These are phyloP conservation scores for Cynaeus angustus DNA, from an alignment of 2,888 invertebrate genomes.

Conservation along the genomic window DNA sequence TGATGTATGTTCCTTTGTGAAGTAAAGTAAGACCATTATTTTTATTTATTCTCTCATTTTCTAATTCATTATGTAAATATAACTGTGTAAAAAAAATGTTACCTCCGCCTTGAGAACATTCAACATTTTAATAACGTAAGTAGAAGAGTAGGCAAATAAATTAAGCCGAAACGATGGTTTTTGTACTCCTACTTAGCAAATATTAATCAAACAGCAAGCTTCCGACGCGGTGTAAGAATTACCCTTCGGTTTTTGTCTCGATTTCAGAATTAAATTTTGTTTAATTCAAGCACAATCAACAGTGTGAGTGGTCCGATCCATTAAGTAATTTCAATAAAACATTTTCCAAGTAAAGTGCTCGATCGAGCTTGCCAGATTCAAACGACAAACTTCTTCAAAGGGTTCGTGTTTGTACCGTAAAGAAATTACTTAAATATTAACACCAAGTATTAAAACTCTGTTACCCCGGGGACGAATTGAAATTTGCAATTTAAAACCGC, in stretches of 20 bases:
- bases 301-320: constrained; percentile 42
- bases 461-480: constrained; percentile 29
- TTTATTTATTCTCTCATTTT: neutral
- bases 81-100: neutral
- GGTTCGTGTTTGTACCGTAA: constrained; percentile 47
- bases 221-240: constrained; percentile 34
- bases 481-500: constrained; percentile 44
- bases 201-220: constrained; percentile 39
- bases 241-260: constrained; percentile 31
- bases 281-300: constrained; percentile 39
- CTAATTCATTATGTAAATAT: neutral
- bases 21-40: neutral
- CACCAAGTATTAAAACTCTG: constrained; percentile 46
- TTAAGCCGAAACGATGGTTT: constrained; percentile 23
- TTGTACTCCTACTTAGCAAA: constrained; percentile 29
- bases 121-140: constrained; percentile 17
- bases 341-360: constrained; percentile 42
- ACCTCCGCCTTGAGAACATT: too few relatives aligned
- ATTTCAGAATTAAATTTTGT: constrained; percentile 40
- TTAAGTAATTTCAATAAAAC: constrained; percentile 49
- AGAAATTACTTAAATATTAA: constrained; percentile 48
- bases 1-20: constrained; percentile 30
- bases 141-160: constrained; percentile 28
- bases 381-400: constrained; percentile 59
- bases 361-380: constrained; percentile 50